A percentile compares a stretch with the other conserved stretches of the same genome.
Evolutionary conservation across 2,113 vertebrate genomes (phyloP).

Genomic region (Myiagra hebetior): DNA sequence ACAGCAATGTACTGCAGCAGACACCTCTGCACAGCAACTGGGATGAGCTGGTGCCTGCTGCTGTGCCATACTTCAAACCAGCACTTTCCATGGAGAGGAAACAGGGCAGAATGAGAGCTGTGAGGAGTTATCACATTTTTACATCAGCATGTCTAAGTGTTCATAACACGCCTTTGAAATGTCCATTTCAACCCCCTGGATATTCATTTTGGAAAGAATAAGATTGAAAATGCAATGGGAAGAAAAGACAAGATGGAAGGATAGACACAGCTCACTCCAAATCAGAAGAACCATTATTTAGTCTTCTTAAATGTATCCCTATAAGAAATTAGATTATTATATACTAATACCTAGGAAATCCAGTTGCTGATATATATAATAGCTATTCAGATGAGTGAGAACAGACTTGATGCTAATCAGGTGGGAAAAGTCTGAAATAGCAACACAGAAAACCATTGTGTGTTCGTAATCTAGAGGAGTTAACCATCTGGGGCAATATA

Average conservation of each 20-base stretch:
- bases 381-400: background rate
- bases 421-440: background rate
- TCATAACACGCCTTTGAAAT: accelerated
- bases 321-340: background rate
- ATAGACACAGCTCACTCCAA: background rate
- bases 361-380: background rate
- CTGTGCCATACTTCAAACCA: background rate
- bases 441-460: background rate
- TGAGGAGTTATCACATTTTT: background rate
- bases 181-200: background rate
- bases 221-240: background rate
- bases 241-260: background rate
- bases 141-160: background rate
- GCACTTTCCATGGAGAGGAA: background rate
- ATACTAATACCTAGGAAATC: background rate
- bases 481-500: background rate
- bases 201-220: background rate
- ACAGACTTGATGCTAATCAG: background rate
- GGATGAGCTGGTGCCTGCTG: background rate
- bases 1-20: background rate
- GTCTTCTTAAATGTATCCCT: background rate
- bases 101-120: background rate
- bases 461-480: background rate
- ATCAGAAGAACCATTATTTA: background rate
- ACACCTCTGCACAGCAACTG: background rate